phyloP scores from a whole-genome alignment of 2,113 vertebrate genomes.

The Microtus montanus region DNA sequence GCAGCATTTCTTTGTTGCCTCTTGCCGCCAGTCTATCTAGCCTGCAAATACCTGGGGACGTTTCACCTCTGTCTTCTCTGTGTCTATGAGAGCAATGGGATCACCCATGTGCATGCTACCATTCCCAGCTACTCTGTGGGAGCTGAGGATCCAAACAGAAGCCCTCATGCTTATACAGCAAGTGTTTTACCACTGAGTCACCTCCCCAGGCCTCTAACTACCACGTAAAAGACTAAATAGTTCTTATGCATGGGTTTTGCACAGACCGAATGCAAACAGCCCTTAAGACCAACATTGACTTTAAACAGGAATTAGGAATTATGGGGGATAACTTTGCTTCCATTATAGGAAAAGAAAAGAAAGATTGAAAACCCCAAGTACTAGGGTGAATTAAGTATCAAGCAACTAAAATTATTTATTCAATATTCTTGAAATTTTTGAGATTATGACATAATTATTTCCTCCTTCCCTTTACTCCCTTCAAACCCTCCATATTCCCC shows the following conservation, averaged over 20 bases:
- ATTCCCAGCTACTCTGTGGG: neutral
- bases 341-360: neutral
- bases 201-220: neutral
- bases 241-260: neutral
- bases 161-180: neutral
- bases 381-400: neutral
- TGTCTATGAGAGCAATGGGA: neutral
- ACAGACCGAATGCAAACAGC: neutral
- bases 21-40: neutral
- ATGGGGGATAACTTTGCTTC: neutral
- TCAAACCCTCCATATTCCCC: neutral
- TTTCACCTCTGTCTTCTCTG: too few relatives aligned
- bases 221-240: constrained; percentile 16
- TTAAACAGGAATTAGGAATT: neutral
- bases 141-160: neutral
- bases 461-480: neutral
- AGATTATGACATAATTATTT: neutral
- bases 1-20: neutral
- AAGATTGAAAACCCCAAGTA: neutral
- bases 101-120: too few relatives aligned
- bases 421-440: neutral
- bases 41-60: neutral
- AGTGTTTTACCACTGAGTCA: neutral
- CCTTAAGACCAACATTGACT: neutral
- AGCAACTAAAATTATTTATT: neutral